Conservation (phyloP, 2,797 vertebrate genomes). For the Danio jaintianensis region DNA sequence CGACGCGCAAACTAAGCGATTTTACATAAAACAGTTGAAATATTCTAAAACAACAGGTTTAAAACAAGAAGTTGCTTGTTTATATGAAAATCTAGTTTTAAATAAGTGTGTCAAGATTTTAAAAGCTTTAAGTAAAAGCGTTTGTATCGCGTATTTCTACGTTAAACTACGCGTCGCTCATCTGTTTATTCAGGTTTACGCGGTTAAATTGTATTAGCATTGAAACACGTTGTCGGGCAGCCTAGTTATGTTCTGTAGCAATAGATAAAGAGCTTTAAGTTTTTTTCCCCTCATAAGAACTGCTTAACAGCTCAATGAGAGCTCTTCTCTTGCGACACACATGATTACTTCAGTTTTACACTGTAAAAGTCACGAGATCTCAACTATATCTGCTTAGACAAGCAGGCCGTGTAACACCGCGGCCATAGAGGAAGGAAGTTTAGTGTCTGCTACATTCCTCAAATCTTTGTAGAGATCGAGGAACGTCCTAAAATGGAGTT, state of each 20-base stretch:
- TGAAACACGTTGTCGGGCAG: conserved; percentile 14
- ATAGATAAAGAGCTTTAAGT: neutral
- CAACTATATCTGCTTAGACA: neutral
- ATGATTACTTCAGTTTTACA: neutral
- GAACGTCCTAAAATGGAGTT: neutral
- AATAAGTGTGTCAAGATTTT: neutral
- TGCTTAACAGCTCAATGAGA: neutral
- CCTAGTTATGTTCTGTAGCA: neutral
- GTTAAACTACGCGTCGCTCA: neutral
- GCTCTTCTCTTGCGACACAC: neutral
- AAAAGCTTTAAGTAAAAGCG: no score
- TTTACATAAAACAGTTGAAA: neutral
- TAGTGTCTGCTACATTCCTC: conserved; percentile 24
- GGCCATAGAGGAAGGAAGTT: conserved; percentile 51
- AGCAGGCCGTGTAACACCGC: conserved; percentile 37
- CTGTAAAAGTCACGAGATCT: conserved; percentile 12
- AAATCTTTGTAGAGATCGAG: conserved; percentile 11
- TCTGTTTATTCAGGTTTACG: neutral
- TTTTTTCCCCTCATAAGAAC: neutral
- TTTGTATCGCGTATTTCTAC: neutral
- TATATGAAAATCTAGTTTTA: neutral
- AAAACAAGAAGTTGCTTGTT: neutral
- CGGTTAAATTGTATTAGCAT: conserved; percentile 7
- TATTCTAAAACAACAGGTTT: neutral
- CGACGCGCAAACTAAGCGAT: neutral